Percentiles rank a stretch among this genome's conserved stretches.
phyloP scores from a whole-genome alignment of 2,888 invertebrate species.

The Malthinus flaveolus region DNA sequence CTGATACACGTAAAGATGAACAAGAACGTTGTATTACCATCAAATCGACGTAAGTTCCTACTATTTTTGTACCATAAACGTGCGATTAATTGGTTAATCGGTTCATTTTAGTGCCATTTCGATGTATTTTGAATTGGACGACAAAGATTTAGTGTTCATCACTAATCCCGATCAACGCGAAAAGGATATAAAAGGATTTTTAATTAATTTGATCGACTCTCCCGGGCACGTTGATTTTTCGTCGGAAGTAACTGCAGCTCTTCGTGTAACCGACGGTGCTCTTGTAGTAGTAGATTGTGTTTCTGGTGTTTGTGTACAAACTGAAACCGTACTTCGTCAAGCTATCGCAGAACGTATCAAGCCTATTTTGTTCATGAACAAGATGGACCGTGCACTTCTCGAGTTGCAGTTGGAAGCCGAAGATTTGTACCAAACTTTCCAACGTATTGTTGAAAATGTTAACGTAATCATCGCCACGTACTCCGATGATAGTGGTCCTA shows the following conservation, averaged over 20 bases:
- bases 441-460: conserved; percentile 98
- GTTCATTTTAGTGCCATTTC: conserved; percentile 83
- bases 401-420: conserved; percentile 96
- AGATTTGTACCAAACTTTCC: conserved; percentile 98
- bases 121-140: conserved; percentile 96
- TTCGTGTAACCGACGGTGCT: conserved; percentile 99
- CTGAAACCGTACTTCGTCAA: conserved; percentile 99
- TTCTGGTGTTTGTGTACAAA: conserved; percentile 99
- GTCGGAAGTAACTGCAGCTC: conserved; percentile 98
- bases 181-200: conserved; percentile 90
- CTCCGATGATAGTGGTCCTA: conserved; percentile 95
- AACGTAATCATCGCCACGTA: conserved; percentile 99
- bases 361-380: conserved; percentile 99
- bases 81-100: conserved; percentile 24
- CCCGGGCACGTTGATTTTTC: conserved; percentile 99
- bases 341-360: conserved; percentile 99
- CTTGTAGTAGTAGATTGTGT: conserved; percentile 99
- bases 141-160: conserved; percentile 94
- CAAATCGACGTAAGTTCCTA: conserved; percentile 93
- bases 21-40: conserved; percentile 99
- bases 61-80: background rate
- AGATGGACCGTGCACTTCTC: conserved; percentile 99
- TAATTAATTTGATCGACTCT: conserved; percentile 99
- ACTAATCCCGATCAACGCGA: conserved; percentile 89
- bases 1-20: conserved; percentile 99